Conservation (phyloP, 2,797 vertebrate species). For the Myotis pilosus region DNA sequence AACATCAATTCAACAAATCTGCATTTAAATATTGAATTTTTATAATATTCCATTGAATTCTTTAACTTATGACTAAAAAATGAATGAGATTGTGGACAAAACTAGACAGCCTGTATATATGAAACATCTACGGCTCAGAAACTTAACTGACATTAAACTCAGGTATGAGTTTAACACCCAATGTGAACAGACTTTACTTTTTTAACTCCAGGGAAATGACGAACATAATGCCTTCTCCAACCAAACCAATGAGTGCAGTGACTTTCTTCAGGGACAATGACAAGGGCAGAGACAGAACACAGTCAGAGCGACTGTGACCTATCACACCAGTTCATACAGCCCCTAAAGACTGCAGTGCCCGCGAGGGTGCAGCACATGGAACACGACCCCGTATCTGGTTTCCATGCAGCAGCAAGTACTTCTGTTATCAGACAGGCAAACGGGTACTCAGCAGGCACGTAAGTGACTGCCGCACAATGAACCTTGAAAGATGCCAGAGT, state of each 20-base stretch:
- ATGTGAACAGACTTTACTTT: neutral
- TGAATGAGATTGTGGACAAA: neutral
- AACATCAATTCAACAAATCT: neutral
- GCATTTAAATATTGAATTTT: neutral
- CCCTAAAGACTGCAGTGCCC: neutral
- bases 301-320: conserved; percentile 14
- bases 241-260: neutral
- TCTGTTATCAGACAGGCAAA: conserved; percentile 47
- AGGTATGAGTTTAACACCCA: neutral
- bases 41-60: neutral
- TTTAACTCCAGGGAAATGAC: conserved; percentile 16
- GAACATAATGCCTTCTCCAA: neutral
- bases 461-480: neutral
- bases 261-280: conserved; percentile 46
- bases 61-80: neutral
- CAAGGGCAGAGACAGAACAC: neutral
- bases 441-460: neutral
- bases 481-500: neutral
- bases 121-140: neutral
- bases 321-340: conserved; percentile 1
- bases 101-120: accelerated
- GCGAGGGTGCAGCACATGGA: neutral
- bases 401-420: neutral
- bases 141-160: neutral
- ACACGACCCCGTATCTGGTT: neutral